Conservation (phyloP, 2,888 invertebrate genomes). For the Hesperia comma region DNA sequence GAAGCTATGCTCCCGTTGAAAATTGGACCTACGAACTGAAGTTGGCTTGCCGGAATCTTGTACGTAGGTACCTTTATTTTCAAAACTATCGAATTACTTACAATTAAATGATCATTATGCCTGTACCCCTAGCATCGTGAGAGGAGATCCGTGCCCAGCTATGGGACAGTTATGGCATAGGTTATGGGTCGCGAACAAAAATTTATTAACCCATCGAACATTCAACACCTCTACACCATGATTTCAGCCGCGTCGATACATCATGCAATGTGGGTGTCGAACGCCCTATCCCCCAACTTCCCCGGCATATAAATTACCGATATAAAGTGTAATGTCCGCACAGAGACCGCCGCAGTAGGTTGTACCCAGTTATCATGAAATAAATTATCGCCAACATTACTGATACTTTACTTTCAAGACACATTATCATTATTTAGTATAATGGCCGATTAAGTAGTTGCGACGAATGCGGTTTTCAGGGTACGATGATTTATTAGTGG, state of each 20-base stretch:
- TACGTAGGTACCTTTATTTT: too few relatives aligned
- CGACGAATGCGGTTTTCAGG: conserved; percentile 1
- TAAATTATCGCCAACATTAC: conserved; percentile 16
- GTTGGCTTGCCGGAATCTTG: too few relatives aligned
- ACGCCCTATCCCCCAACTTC: conserved; percentile 20
- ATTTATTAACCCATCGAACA: too few relatives aligned
- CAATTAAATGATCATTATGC: too few relatives aligned
- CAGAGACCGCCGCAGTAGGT: conserved; percentile 1
- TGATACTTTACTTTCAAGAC: conserved; percentile 1
- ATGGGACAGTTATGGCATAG: too few relatives aligned
- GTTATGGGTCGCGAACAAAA: too few relatives aligned
- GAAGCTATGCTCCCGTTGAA: too few relatives aligned
- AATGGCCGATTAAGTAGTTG: conserved; percentile 15
- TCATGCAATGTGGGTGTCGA: conserved; percentile 7
- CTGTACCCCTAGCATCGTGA: too few relatives aligned
- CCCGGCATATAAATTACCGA: conserved; percentile 22
- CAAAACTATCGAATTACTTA: too few relatives aligned
- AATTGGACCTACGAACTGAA: too few relatives aligned
- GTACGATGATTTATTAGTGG: not conserved
- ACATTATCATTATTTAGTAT: conserved; percentile 18
- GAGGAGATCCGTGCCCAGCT: too few relatives aligned
- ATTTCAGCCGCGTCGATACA: not conserved
- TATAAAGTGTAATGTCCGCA: conserved; percentile 13
- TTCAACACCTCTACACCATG: not conserved
- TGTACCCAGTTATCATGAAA: conserved; percentile 6